Evolutionary conservation across 2,797 vertebrate genomes (phyloP).

Genomic region (Lagodon rhomboides): DNA sequence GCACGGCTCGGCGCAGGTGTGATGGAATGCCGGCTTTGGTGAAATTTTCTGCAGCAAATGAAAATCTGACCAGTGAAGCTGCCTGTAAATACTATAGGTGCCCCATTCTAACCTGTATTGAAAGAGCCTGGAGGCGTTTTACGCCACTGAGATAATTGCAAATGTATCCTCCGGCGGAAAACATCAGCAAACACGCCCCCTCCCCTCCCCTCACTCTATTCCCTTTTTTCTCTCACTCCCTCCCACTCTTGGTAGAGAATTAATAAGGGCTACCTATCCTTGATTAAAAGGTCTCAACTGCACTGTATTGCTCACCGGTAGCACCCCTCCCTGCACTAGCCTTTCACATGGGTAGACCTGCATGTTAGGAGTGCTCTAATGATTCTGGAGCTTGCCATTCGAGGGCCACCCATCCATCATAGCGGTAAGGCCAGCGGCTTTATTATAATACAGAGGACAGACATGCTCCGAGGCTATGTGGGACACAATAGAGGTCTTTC

Average conservation of each 20-base stretch:
- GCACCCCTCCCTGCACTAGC: slow-evolving; percentile 58
- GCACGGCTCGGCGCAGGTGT: slow-evolving; percentile 50
- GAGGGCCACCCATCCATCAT: slow-evolving; percentile 87
- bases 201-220: slow-evolving; percentile 26
- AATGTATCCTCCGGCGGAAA: slow-evolving; percentile 76
- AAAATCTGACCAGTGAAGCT: slow-evolving; percentile 68
- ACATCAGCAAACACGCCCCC: slow-evolving; percentile 64
- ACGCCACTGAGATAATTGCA: slow-evolving; percentile 78
- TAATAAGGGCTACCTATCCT: slow-evolving; percentile 75
- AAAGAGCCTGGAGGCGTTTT: slow-evolving; percentile 65
- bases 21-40: slow-evolving; percentile 69
- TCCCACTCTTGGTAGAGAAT: slow-evolving; percentile 59
- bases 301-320: slow-evolving; percentile 70
- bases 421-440: slow-evolving; percentile 84
- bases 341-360: slow-evolving; percentile 79
- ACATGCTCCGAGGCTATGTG: slow-evolving; percentile 87
- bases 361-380: slow-evolving; percentile 83
- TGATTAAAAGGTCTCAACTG: slow-evolving; percentile 82
- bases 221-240: slow-evolving; percentile 23
- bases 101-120: slow-evolving; percentile 59
- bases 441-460: slow-evolving; percentile 90
- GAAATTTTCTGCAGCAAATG: slow-evolving; percentile 51
- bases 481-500: slow-evolving; percentile 90
- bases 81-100: slow-evolving; percentile 69
- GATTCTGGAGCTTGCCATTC: slow-evolving; percentile 85